Base-by-base conservation (phyloP, 2,888 invertebrate genomes). In the Branchipolynoe longqiensis region DNA sequence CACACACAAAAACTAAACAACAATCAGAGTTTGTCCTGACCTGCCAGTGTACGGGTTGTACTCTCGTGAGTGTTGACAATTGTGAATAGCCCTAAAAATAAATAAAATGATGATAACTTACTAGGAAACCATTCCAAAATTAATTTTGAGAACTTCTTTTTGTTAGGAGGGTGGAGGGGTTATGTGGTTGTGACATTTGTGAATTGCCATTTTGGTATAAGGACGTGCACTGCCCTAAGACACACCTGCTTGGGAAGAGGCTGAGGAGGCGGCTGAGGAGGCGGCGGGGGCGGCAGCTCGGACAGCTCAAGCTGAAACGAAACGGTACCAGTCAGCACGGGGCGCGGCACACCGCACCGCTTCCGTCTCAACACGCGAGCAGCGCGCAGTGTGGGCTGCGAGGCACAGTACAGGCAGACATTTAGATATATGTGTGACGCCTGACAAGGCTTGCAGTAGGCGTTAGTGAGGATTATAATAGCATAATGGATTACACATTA, bases 211-310 rank as follows among this genome's bases (percentile, higher is more conserved):
- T n/a, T n/a, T n/a, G n/a, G n/a, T n/a, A n/a, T n/a, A n/a, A n/a
- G n/a, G n/a, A n/a, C n/a, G n/a, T n/a, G n/a, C n/a, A 14, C 28
- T 14, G 28, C 28, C 25, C 8, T 22, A 8, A 41, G 48, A 78
- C 78, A 78, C 48, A 78, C 78, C 78, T 78, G 78, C 48, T 78
- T 78, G 41, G 48, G 78, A 31, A 25, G 48, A 78, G 78, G 14
- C 14, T 14, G 78, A 41, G 78, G 78, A 78, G 78, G 73, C 1
- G 73, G 73, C 28, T 36, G 78, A 48, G 78, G 78, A 25, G 78
- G 74, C 25, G 74, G 78, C 12, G 78, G 78, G 12, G 33, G 69
- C 3, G 22, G 78, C 22, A 78, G 78, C 4, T 40, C 78, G 1
- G 33, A 12, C 48, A 28, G 8, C 78, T 78, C 78, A 14, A 25